Evolutionary conservation across 1,140 invertebrate genomes (phyloP), one percentile per base, ranked within the genome.

Genomic region (Ceratitis capitata): DNA sequence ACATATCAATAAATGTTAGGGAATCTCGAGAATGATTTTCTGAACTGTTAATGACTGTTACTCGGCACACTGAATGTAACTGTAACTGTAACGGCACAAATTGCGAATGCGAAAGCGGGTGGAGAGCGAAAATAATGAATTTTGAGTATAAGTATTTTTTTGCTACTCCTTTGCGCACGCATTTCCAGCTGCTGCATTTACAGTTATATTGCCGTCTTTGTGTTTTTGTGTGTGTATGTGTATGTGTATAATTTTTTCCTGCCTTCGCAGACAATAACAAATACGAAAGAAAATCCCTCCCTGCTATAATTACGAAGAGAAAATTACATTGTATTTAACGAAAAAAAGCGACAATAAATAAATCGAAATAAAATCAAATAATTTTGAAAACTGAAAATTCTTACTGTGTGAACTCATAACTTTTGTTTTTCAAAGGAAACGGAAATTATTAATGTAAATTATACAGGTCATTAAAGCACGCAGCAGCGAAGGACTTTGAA

Each of bases 1-100:
- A 53, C 82, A 58, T 4, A 53, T 53, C 51, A 19, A 39, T 69
- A 19, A 69, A 19, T 14, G 16, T 16, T 1, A 53, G 51, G 9
- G 16, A 53, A 53, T 19, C 14, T 53, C 1, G 51, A 53, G 9
- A 39, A 39, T 32, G 4, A 1, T 69, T 69, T 69, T 39, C 39
- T 16, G 9, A 56, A 64, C 42, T 45, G 26, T 26, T 32, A n/a
- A n/a, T n/a, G 45, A 45, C 84, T 45, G 32, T 69, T 26, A 47
- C n/a, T n/a, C n/a, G n/a, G n/a, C n/a, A n/a, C n/a, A n/a, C n/a
- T n/a, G n/a, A n/a, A n/a, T n/a, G n/a, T n/a, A n/a, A n/a, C 26
- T 42, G 19, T 47, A 83, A 83, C 49, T 64, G 56, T 74, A 83
- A 82, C 58, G 61, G 85, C 51, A 82, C 53, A 45, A 16, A 58